Evolutionary conservation across 2,888 invertebrate species (phyloP).

Genomic region (Philhelius pedissequus): DNA sequence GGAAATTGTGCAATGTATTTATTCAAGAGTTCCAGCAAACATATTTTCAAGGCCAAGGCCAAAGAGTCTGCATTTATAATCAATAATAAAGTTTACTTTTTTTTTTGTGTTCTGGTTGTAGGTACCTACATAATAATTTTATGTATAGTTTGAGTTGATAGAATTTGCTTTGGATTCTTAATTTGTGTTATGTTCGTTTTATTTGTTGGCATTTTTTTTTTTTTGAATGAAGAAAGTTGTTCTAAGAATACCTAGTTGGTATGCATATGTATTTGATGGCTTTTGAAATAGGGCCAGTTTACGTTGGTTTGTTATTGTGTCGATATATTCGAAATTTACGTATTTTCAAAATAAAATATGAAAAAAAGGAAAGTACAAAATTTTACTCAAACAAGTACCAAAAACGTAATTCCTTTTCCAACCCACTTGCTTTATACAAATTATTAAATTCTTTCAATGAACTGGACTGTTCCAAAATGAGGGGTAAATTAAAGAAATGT

Average conservation of each 20-base stretch:
- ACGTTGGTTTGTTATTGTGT: too few species aligned
- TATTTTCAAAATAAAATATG: too few species aligned
- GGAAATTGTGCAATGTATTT: neutral
- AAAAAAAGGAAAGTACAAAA: too few species aligned
- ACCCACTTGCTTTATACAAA: too few species aligned
- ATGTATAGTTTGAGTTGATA: neutral
- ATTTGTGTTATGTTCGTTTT: neutral
- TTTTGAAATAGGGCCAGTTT: too few species aligned
- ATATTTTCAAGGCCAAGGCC: slow-evolving; percentile 49
- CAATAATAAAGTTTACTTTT: neutral
- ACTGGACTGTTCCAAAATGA: too few species aligned
- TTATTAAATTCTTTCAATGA: too few species aligned
- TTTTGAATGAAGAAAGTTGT: neutral
- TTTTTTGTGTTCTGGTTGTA: neutral
- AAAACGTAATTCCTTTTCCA: too few species aligned
- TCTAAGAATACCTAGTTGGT: neutral
- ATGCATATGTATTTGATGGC: too few species aligned
- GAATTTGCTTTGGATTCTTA: neutral
- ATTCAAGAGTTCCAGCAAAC: neutral
- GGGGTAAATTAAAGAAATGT: too few species aligned
- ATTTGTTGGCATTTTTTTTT: neutral
- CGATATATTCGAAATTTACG: too few species aligned
- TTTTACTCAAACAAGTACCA: too few species aligned
- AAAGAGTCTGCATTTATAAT: slow-evolving; percentile 26
- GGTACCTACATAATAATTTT: neutral